Conservation (phyloP, 2,113 vertebrate species). For the Crotalus viridis region DNA sequence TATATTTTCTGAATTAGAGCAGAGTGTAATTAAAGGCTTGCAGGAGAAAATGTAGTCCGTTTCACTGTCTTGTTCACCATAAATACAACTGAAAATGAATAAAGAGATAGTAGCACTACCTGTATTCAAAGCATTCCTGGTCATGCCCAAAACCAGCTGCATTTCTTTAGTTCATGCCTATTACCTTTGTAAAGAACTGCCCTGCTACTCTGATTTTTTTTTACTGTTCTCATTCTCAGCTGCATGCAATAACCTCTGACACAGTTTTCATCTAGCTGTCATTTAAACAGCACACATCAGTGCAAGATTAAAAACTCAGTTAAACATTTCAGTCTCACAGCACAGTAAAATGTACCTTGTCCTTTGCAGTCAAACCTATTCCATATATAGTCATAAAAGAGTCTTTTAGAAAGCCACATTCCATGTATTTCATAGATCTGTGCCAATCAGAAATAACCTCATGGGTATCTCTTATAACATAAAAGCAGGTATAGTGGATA, state of each 20-base stretch:
- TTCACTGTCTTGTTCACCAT: not conserved
- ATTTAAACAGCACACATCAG: not conserved
- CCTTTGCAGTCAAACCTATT: slow-evolving; percentile 3
- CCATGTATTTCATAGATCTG: slow-evolving; percentile 11
- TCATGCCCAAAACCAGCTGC: not conserved
- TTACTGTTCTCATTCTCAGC: slow-evolving; percentile 7
- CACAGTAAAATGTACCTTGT: not conserved
- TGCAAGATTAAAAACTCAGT: not conserved
- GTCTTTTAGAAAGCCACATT: slow-evolving; percentile 10
- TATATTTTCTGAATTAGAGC: not conserved
- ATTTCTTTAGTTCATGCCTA: not conserved
- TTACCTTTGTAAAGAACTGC: slow-evolving; percentile 1
- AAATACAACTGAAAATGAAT: not conserved
- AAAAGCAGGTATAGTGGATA: not conserved
- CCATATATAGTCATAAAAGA: not conserved
- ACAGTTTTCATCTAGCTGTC: not conserved
- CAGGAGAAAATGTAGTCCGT: not conserved
- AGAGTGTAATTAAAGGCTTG: not conserved
- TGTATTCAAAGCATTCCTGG: not conserved
- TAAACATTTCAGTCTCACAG: not conserved
- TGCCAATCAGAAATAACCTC: not conserved
- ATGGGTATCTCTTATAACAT: not conserved
- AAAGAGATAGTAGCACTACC: not conserved
- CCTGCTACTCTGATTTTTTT: not conserved
- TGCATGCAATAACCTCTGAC: slow-evolving; percentile 2